Evolutionary conservation across 2,113 vertebrate species (phyloP).

Genomic region (Myrmecobius fasciatus): DNA sequence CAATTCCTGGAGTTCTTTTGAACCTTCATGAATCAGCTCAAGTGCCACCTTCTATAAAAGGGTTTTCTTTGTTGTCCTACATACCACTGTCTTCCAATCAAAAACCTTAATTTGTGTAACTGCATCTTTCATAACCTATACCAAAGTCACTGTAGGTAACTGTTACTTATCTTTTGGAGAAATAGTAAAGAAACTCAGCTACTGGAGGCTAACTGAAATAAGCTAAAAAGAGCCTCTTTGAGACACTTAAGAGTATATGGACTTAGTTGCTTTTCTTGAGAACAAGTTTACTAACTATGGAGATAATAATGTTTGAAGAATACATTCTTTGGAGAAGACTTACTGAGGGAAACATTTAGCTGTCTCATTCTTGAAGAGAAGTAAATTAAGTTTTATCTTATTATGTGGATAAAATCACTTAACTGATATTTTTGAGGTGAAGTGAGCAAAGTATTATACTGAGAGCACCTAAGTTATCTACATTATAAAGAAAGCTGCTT

Average conservation of each 20-base stretch:
- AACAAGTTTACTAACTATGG: neutral
- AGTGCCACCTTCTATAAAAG: neutral
- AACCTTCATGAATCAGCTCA: neutral
- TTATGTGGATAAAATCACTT: neutral
- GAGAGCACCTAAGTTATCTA: too few relatives aligned
- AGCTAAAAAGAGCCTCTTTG: neutral
- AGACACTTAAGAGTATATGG: neutral
- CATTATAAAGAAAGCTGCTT: too few relatives aligned
- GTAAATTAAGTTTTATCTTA: neutral
- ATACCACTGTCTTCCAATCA: neutral
- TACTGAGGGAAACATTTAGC: neutral
- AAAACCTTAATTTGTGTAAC: neutral
- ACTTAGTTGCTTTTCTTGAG: neutral
- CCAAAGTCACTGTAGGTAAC: neutral
- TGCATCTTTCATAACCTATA: neutral
- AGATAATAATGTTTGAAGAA: neutral
- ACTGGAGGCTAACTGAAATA: neutral
- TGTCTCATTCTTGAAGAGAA: neutral
- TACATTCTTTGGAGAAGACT: neutral
- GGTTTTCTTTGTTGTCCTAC: neutral
- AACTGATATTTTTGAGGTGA: neutral
- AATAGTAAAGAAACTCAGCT: neutral
- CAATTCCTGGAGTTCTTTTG: neutral
- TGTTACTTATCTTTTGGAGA: neutral
- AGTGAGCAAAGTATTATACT: too few relatives aligned